Conservation (phyloP, 2,113 vertebrate genomes). For the Engraulis encrasicolus region DNA sequence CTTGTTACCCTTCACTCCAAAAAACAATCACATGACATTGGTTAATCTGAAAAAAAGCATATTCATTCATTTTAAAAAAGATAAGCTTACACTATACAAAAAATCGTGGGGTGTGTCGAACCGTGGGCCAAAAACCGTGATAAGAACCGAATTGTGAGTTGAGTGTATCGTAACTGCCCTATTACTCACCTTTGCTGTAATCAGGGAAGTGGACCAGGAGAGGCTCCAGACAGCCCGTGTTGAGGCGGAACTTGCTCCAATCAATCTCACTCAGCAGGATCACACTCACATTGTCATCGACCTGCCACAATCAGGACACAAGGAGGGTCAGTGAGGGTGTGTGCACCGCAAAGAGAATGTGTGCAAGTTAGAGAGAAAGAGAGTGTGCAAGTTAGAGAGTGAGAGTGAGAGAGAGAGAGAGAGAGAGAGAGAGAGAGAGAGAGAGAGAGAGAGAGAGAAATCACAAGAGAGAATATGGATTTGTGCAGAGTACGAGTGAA, state of each 20-base stretch:
- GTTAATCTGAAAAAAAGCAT: too few relatives aligned
- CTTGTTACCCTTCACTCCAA: too few relatives aligned
- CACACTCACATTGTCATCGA: constrained; percentile 87
- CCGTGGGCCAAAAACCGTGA: too few relatives aligned
- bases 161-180: too few relatives aligned
- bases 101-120: too few relatives aligned
- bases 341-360: background rate
- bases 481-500: too few relatives aligned
- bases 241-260: constrained; percentile 94
- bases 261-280: constrained; percentile 92
- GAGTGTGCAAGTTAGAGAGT: background rate
- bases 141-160: too few relatives aligned
- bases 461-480: too few relatives aligned
- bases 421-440: background rate
- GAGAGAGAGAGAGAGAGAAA: background rate
- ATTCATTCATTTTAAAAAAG: too few relatives aligned
- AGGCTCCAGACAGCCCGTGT: constrained; percentile 89
- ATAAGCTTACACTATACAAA: too few relatives aligned
- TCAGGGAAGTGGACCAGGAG: constrained; percentile 91
- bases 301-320: constrained; percentile 73
- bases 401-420: background rate
- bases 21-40: too few relatives aligned
- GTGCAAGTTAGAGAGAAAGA: background rate
- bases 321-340: background rate
- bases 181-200: constrained; percentile 96